phyloP scores from a whole-genome alignment of 1,140 invertebrate genomes.

The Scaptomyza graminum region DNA sequence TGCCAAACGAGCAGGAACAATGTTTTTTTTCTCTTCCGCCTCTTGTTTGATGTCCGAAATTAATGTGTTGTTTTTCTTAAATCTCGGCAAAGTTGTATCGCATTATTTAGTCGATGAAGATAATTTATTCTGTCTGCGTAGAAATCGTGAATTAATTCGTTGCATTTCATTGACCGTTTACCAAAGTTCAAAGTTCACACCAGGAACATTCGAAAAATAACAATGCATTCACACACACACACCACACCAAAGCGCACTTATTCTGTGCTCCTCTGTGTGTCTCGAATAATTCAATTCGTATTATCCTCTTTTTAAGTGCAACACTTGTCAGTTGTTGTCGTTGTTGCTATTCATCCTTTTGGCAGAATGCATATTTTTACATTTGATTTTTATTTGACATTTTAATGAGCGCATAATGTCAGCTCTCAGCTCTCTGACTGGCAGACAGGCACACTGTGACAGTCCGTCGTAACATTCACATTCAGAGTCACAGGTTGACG shows the following conservation, averaged over 20 bases:
- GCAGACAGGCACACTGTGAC: not conserved
- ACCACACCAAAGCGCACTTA: conserved; percentile 9
- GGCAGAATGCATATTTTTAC: conserved; percentile 61
- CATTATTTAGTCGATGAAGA: no score
- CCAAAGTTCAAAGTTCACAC: conserved; percentile 70
- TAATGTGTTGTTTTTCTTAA: no score
- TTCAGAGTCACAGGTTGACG: conserved; percentile 33
- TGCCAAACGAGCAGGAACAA: conserved; percentile 4
- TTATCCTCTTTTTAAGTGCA: conserved; percentile 56
- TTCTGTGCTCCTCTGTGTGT: conserved; percentile 24
- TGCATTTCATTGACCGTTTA: conserved; percentile 38
- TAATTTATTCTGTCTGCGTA: not conserved
- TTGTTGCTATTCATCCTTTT: conserved; percentile 13
- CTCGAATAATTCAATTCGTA: conserved; percentile 34
- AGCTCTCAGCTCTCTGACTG: conserved; percentile 10
- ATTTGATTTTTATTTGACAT: conserved; percentile 80
- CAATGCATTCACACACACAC: no score
- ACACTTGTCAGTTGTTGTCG: conserved; percentile 26
- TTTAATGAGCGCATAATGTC: conserved; percentile 80
- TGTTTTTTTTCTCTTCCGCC: not conserved
- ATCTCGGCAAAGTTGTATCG: no score
- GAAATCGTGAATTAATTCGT: not conserved
- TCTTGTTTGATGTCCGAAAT: no score
- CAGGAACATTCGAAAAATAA: no score
- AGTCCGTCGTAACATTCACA: conserved; percentile 32